Conservation (phyloP, 2,888 invertebrate genomes). For the Lampropteryx suffumata region DNA sequence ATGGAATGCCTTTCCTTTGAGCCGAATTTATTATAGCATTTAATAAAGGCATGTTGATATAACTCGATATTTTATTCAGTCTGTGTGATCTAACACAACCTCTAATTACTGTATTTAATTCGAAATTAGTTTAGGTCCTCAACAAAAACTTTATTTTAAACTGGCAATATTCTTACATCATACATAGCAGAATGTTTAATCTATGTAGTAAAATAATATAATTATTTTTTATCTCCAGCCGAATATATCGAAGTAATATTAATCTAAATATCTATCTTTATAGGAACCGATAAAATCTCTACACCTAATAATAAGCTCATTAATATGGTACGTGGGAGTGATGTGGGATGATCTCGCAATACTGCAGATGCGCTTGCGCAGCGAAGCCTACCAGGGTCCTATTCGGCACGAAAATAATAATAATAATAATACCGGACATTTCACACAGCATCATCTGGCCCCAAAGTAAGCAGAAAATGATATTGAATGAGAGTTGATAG, state of each 20-base stretch:
- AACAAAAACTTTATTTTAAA: too few relatives aligned
- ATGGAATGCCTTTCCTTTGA: constrained; percentile 14
- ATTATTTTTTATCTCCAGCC: too few relatives aligned
- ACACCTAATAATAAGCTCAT: constrained; percentile 30
- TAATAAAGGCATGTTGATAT: neutral
- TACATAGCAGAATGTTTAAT: too few relatives aligned
- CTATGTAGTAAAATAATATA: too few relatives aligned
- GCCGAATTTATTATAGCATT: neutral
- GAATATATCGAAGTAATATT: constrained; percentile 11
- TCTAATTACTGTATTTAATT: too few relatives aligned
- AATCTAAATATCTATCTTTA: constrained; percentile 13
- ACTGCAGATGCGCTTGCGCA: constrained; percentile 34
- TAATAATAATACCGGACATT: too few relatives aligned
- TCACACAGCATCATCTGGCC: too few relatives aligned
- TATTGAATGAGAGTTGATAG: too few relatives aligned
- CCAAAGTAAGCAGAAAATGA: too few relatives aligned
- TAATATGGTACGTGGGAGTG: constrained; percentile 31
- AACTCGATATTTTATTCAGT: neutral
- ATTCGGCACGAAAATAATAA: constrained; percentile 3
- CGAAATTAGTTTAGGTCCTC: too few relatives aligned
- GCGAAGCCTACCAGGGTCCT: constrained; percentile 19
- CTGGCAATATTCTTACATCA: too few relatives aligned
- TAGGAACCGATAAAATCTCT: constrained; percentile 25
- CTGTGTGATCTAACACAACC: too few relatives aligned
- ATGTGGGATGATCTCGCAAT: constrained; percentile 34